Base-by-base conservation (phyloP, 1,140 invertebrate species). In the Cardiocondyla obscurior region DNA sequence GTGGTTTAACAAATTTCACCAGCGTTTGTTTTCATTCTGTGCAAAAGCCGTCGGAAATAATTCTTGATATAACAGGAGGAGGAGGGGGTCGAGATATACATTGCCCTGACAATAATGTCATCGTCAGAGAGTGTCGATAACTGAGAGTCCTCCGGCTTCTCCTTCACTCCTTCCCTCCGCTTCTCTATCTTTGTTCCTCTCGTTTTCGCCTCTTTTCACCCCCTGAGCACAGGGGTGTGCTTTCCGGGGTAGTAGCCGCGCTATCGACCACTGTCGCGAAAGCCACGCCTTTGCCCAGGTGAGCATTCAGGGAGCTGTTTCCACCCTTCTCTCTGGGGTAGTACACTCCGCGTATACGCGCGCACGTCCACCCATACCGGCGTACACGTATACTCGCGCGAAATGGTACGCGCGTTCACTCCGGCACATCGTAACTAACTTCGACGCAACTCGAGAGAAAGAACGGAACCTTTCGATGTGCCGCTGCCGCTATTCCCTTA, bases 211-310 rank as follows among this genome's bases (percentile, higher is more conserved):
- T 30, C 42, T 69, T 69, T 58, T 49, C 33, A 74, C 39, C 81
- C 81, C 46, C 58, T 53, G 36, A 51, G 64, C 64, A 16, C 25
- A 79, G 88, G 84, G 86, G 82, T 88, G 86, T 83, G 89, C 83
- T 77, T 81, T 62, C 72, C 86, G 65, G 82, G 60, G 84, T 79
- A 53, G 89, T 76, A 84, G 88, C 74, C 49, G 44, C 82, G 86
- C 81, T 90, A 90, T 90, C 87, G 89, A 90, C 89, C 89, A 90
- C 89, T 90, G 89, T 90, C 89, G 89, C 87, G 83, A 88, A 90
- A 87, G 89, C 89, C 89, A 90, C 89, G 89, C 89, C 89, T 90
- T 90, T 90, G 87, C 89, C 89, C 89, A 90, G 89, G 89, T 90
- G 89, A 90, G 83, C 81, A 60, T 81, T 81, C 85, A 82, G 81